These are phyloP conservation scores for Eidolon helvum DNA, from an alignment of 2,113 vertebrate genomes.

Conservation along the genomic window DNA sequence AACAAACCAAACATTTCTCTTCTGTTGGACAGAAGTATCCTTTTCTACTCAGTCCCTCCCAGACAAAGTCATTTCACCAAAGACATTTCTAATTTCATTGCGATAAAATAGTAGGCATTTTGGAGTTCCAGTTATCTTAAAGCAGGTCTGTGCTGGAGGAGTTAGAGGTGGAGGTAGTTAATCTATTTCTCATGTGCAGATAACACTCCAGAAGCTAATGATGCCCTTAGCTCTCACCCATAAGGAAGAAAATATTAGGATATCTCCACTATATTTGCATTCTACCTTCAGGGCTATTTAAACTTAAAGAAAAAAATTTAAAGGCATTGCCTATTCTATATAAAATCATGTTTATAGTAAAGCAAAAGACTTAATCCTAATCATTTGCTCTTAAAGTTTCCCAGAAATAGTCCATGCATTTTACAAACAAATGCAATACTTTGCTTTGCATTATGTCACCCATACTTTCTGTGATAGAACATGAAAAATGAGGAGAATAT, in stretches of 20 bases:
- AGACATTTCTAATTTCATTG: conserved; percentile 3
- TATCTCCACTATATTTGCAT: not conserved
- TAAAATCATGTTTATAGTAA: not conserved
- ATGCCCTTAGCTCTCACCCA: not conserved
- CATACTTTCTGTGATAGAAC: not conserved
- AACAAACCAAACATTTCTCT: not conserved
- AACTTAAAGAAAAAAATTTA: not conserved
- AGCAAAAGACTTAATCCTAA: not conserved
- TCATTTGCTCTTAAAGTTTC: not conserved
- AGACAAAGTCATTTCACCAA: conserved; percentile 57
- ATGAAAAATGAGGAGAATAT: not conserved
- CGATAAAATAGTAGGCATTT: not conserved
- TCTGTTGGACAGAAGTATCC: conserved; percentile 54
- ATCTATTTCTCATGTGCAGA: conserved; percentile 45
- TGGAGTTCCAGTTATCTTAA: not conserved
- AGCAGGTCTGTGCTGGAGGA: not conserved
- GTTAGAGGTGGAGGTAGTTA: conserved; percentile 26
- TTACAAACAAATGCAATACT: not conserved
- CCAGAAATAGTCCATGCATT: not conserved
- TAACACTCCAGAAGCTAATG: not conserved
- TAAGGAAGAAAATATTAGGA: not conserved
- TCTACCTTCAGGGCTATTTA: not conserved
- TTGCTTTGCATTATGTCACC: not conserved
- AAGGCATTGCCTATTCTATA: not conserved
- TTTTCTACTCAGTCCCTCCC: not conserved